Conservation (phyloP, 2,888 invertebrate species). For the Ephialtes manifestator region DNA sequence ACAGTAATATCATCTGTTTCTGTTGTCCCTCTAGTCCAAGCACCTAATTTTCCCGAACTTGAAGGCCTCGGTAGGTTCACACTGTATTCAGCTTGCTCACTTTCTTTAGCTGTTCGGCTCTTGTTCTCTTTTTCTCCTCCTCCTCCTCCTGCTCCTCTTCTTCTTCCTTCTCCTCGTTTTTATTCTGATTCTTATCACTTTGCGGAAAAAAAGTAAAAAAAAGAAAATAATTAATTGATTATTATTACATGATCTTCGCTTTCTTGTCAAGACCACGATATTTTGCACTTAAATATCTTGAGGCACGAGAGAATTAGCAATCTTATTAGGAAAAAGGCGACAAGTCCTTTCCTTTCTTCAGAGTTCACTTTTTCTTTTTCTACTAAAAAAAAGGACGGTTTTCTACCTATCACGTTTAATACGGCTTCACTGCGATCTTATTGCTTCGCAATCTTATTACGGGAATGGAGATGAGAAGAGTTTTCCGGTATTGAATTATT, state of each 20-base stretch:
- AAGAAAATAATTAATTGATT: not conserved
- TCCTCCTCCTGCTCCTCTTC: constrained; percentile 46
- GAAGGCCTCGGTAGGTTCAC: constrained; percentile 89
- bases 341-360: not conserved
- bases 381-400: too few relatives aligned
- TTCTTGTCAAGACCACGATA: not conserved
- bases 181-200: constrained; percentile 31
- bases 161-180: constrained; percentile 41
- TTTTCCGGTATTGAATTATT: too few relatives aligned
- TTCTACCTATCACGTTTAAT: not conserved
- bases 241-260: not conserved
- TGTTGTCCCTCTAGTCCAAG: constrained; percentile 87
- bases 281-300: constrained; percentile 68
- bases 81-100: constrained; percentile 84
- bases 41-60: constrained; percentile 89
- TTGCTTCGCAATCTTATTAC: too few relatives aligned
- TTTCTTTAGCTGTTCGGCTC: constrained; percentile 64
- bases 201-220: constrained; percentile 25
- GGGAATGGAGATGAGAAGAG: too few relatives aligned
- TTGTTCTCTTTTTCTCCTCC: constrained; percentile 59
- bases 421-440: too few relatives aligned
- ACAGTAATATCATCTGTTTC: constrained; percentile 84
- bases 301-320: constrained; percentile 17
- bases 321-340: not conserved
- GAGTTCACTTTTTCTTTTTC: not conserved